A percentile compares a stretch with the other conserved stretches of the same genome.
Conservation (phyloP, 2,797 vertebrate genomes). For the Centropyge bicolor region DNA sequence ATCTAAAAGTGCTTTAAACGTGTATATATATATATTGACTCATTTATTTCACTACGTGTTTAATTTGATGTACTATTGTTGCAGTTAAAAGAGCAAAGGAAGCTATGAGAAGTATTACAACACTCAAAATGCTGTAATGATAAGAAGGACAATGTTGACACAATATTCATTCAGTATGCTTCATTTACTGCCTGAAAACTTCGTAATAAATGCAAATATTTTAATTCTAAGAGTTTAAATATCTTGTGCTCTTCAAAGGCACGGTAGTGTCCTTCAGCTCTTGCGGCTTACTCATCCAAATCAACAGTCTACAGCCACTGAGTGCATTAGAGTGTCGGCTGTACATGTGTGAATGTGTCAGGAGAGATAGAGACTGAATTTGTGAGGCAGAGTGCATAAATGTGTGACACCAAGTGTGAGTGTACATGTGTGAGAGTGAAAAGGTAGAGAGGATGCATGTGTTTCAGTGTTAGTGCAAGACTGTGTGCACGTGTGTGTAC, state of each 20-base stretch:
- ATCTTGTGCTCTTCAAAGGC: constrained; percentile 18
- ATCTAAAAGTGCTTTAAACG: too few relatives aligned
- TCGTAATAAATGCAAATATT: background rate
- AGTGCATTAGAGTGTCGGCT: constrained; percentile 65
- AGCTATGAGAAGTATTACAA: background rate
- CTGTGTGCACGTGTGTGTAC: constrained; percentile 54
- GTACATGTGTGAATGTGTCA: constrained; percentile 66
- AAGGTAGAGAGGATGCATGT: constrained; percentile 74
- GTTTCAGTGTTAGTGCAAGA: constrained; percentile 57
- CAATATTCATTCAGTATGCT: background rate
- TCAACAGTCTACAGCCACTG: constrained; percentile 51
- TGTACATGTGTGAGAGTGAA: constrained; percentile 65
- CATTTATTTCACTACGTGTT: too few relatives aligned
- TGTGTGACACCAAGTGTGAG: constrained; percentile 69
- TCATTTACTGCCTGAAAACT: background rate
- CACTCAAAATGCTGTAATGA: background rate
- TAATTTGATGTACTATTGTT: background rate
- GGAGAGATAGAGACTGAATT: constrained; percentile 55
- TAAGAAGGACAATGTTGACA: background rate
- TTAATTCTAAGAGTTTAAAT: constrained; percentile 15
- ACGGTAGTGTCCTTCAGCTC: constrained; percentile 50
- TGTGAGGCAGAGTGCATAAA: constrained; percentile 63
- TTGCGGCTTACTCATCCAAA: constrained; percentile 56
- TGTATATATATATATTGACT: too few relatives aligned
- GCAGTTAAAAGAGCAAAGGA: background rate